These are phyloP conservation scores for Myopa tessellatipennis DNA, from an alignment of 2,888 invertebrate genomes.

Conservation along the genomic window DNA sequence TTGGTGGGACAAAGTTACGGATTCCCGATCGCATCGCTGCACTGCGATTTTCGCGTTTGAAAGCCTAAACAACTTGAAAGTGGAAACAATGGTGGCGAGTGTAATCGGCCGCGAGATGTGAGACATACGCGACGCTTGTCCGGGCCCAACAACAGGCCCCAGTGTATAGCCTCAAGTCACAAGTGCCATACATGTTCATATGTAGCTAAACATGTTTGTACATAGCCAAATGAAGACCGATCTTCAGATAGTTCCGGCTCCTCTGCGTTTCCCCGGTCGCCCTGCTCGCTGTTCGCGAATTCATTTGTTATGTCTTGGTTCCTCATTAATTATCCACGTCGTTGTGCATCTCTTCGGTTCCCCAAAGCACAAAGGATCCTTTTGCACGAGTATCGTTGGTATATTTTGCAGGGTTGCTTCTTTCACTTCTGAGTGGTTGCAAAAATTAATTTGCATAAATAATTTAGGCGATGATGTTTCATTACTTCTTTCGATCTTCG, in stretches of 20 bases:
- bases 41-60: not conserved
- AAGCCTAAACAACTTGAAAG: not conserved
- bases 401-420: not conserved
- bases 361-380: not conserved
- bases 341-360: not conserved
- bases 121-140: not conserved
- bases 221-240: not conserved
- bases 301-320: slow-evolving; percentile 25
- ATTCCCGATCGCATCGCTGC: not conserved
- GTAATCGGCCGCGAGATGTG: not conserved
- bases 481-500: slow-evolving; percentile 12
- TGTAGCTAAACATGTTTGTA: not conserved
- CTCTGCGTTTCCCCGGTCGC: not conserved
- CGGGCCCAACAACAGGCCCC: not conserved
- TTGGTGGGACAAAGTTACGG: not conserved
- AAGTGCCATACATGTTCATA: not conserved
- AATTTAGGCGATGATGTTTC: slow-evolving; percentile 35
- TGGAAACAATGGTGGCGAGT: not conserved
- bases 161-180: not conserved
- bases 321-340: slow-evolving; percentile 32
- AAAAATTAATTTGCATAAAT: slow-evolving; percentile 38
- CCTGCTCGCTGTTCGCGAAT: not conserved
- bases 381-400: not conserved
- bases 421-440: not conserved
- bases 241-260: not conserved